These are phyloP conservation scores for Strix uralensis DNA, from an alignment of 2,113 vertebrate genomes.

Conservation along the genomic window DNA sequence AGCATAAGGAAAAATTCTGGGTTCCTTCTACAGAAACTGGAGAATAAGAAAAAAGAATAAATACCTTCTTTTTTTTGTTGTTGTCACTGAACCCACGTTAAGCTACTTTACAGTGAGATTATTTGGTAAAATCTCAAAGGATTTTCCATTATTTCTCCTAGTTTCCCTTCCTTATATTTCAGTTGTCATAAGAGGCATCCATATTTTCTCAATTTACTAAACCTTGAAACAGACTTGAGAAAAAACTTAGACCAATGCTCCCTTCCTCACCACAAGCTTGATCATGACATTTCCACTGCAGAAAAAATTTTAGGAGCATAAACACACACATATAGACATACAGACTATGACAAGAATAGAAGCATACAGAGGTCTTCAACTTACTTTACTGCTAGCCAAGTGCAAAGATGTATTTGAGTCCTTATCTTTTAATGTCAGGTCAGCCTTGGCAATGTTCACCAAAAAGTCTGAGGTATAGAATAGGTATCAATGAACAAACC, in stretches of 20 bases:
- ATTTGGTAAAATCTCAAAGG: neutral
- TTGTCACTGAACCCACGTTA: neutral
- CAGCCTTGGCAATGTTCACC: conserved; percentile 80
- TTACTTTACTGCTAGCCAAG: conserved; percentile 91
- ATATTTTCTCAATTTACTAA: neutral
- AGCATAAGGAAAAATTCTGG: neutral
- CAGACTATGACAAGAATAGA: neutral
- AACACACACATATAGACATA: neutral
- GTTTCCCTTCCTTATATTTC: neutral
- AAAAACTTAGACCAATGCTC: neutral
- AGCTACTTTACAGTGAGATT: neutral
- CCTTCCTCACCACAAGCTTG: neutral
- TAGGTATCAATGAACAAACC: neutral
- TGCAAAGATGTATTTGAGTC: conserved; percentile 91
- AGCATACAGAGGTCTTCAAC: conserved; percentile 45
- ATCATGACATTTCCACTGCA: neutral
- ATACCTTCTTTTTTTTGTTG: neutral
- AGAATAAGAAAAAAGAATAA: neutral
- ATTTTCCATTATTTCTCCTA: neutral
- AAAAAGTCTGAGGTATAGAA: conserved; percentile 80
- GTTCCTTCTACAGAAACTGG: neutral
- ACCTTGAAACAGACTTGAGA: neutral
- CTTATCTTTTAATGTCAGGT: conserved; percentile 84
- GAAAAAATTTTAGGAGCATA: neutral
- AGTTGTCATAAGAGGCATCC: neutral